Evolutionary conservation across 2,888 invertebrate species (phyloP), one percentile per base, ranked within the genome.

Genomic region (Athalia rosae): DNA sequence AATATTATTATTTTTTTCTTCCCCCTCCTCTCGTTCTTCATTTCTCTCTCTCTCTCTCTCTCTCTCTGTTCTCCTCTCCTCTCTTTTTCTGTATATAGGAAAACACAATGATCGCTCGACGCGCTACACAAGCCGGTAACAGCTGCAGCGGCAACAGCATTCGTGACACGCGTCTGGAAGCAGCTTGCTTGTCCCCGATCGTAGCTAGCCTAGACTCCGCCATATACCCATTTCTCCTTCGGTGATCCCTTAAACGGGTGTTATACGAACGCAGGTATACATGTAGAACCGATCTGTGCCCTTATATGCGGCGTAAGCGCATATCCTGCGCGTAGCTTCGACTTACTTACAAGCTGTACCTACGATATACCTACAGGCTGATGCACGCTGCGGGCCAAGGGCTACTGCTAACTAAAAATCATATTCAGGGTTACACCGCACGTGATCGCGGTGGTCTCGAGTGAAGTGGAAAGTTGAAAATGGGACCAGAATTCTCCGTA

Each of bases 161-260:
- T 79, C 82, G 81, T 84, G 87, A 87, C 87, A 87, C 87, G 87
- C 86, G 87, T 86, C 85, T 80, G 82, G 80, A 61, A 67, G 77
- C 77, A 77, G 77, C 77, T 77, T 77, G 77, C 8, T 8, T 7
- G 1, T 64, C 43, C 45, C 64, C 64, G 13, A 64, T 47, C 15
- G 43, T 47, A 28, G n/a, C 28, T 3, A 45, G n/a, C 64, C 11
- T 11, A n/a, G 64, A 11, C 8, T 64, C 8, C 47, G 45, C 15
- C 47, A 4, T 64, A 64, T 11, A 61, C 28, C 7, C 3, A 50
- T 50, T 67, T 28, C 15, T 41, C 62, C 64, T 43, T 62, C 47
- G n/a, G 64, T 11, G 43, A 50, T 64, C 76, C 76, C 64, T 15
- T 45, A 56, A 64, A 76, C 76, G 76, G 64, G 64, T 76, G 76